These are phyloP conservation scores for Dryas iulia DNA, from an alignment of 1,140 invertebrate species.

Conservation along the genomic window DNA sequence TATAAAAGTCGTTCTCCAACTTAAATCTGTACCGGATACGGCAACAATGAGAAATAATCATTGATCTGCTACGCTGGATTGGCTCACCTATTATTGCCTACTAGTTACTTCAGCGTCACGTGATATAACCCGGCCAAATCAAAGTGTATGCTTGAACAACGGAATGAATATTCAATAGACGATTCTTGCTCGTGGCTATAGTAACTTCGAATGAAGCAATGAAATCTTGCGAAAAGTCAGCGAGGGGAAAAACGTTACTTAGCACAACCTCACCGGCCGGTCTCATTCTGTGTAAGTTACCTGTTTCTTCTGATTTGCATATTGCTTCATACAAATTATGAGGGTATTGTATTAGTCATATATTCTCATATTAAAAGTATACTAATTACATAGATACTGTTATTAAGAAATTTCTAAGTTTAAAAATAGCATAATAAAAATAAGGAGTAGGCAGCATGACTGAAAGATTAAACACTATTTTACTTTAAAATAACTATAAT, in stretches of 20 bases:
- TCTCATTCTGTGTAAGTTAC: constrained; percentile 9
- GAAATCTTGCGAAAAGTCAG: constrained; percentile 56
- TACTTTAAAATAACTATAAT: too few relatives aligned
- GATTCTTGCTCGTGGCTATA: constrained; percentile 39
- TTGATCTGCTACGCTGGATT: constrained; percentile 41
- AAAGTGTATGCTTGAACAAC: constrained; percentile 30
- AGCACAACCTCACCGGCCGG: constrained; percentile 20
- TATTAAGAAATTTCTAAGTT: too few relatives aligned
- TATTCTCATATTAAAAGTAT: neutral
- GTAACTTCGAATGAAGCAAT: constrained; percentile 56
- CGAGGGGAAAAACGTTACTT: constrained; percentile 59
- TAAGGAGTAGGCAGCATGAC: too few relatives aligned
- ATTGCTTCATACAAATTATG: neutral
- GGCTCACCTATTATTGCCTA: constrained; percentile 20
- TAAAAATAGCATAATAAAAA: too few relatives aligned
- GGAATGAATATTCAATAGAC: constrained; percentile 45
- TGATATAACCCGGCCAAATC: constrained; percentile 41
- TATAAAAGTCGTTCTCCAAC: neutral
- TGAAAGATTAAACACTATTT: too few relatives aligned
- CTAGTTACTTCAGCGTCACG: constrained; percentile 27
- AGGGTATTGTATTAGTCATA: neutral
- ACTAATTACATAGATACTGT: too few relatives aligned
- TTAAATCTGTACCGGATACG: neutral
- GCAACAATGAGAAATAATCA: constrained; percentile 28
- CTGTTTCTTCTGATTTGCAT: neutral